A percentile compares a stretch with the other conserved stretches of the same genome.
These are phyloP conservation scores for Tortricodes alternella DNA, from an alignment of 2,888 invertebrate species.

Conservation along the genomic window DNA sequence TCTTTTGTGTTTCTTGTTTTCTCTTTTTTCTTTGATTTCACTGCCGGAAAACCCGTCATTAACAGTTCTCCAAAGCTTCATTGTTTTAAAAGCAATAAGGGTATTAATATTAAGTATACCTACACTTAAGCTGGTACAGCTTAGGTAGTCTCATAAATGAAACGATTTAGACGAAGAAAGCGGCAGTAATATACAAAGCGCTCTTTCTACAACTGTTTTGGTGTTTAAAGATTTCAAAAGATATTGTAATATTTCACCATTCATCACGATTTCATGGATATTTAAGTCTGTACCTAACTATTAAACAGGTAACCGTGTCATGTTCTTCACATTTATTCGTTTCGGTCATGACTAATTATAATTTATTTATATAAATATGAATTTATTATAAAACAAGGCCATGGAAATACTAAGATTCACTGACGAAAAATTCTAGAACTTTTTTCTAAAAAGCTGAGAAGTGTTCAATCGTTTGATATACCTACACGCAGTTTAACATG, in stretches of 20 bases:
- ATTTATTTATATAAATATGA: too few relatives aligned
- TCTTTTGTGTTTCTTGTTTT: too few relatives aligned
- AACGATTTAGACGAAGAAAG: constrained; percentile 19
- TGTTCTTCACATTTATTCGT: constrained; percentile 11
- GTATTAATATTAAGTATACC: too few relatives aligned
- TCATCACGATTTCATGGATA: constrained; percentile 11
- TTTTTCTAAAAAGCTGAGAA: too few relatives aligned
- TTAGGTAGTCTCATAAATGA: constrained; percentile 3
- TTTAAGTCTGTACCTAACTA: neutral
- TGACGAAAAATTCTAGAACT: too few relatives aligned
- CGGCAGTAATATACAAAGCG: constrained; percentile 1
- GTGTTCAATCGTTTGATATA: too few relatives aligned
- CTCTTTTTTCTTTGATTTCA: too few relatives aligned
- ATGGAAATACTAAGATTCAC: too few relatives aligned
- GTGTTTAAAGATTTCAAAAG: constrained; percentile 14
- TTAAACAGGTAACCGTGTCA: constrained; percentile 3
- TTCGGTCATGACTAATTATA: constrained; percentile 14
- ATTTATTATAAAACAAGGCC: too few relatives aligned
- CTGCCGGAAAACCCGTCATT: neutral
- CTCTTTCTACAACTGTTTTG: constrained; percentile 2
- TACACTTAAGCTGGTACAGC: too few relatives aligned
- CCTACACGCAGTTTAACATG: too few relatives aligned
- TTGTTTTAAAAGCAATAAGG: constrained; percentile 8
- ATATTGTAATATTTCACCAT: constrained; percentile 7
- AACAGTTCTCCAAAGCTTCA: neutral